phyloP scores from a whole-genome alignment of 2,797 vertebrate species.

The Capromys pilorides region DNA sequence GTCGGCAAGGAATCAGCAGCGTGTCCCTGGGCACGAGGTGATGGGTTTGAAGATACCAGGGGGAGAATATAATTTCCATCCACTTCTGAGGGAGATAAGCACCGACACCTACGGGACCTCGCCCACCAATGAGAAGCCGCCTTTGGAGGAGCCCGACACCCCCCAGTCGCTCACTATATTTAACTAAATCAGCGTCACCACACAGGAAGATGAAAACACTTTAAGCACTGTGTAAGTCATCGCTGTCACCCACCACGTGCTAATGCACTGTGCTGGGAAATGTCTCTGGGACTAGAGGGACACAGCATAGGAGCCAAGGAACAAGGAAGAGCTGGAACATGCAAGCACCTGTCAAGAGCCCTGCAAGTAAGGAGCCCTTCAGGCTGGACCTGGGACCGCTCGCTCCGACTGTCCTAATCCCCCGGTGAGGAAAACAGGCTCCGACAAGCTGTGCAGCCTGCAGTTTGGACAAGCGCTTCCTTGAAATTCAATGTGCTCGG shows the following conservation, averaged over 20 bases:
- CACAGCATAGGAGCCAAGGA: neutral
- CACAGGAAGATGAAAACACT: neutral
- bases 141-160: neutral
- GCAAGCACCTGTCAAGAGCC: neutral
- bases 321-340: neutral
- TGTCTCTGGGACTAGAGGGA: neutral
- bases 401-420: neutral
- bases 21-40: conserved; percentile 58
- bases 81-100: conserved; percentile 75
- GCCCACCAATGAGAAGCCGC: neutral
- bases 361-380: neutral
- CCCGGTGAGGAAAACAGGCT: neutral
- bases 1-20: conserved; percentile 63
- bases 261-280: neutral
- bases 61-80: conserved; percentile 75
- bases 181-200: neutral
- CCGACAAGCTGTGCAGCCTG: neutral
- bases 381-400: neutral
- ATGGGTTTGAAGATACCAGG: conserved; percentile 66
- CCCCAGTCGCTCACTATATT: neutral
- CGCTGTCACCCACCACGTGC: neutral
- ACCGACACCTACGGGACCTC: conserved; percentile 46
- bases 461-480: conserved; percentile 2
- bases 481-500: neutral
- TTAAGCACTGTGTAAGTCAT: neutral